Evolutionary conservation across 2,888 invertebrate species (phyloP).

Genomic region (Drosophila monieri): DNA sequence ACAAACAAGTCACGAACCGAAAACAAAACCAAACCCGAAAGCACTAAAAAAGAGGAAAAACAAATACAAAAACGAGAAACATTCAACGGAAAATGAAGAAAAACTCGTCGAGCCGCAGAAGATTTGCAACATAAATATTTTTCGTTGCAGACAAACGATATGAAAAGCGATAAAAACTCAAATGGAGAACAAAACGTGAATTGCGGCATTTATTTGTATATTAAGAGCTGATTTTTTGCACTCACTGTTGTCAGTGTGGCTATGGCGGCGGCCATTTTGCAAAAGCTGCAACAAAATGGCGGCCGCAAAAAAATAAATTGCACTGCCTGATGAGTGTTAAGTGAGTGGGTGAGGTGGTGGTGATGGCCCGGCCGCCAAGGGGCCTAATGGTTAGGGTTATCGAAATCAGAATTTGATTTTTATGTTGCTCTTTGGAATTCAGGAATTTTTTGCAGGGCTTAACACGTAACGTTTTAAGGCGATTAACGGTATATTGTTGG

Average conservation of each 20-base stretch:
- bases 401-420: background rate
- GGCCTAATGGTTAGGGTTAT: background rate
- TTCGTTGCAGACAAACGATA: conserved; percentile 51
- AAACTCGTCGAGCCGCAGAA: conserved; percentile 65
- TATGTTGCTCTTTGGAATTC: background rate
- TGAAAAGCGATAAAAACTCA: conserved; percentile 23
- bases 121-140: conserved; percentile 78
- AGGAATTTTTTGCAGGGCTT: background rate
- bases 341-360: conserved; percentile 28
- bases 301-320: conserved; percentile 67
- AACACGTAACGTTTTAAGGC: background rate
- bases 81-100: conserved; percentile 29
- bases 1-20: conserved; percentile 73
- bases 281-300: conserved; percentile 71
- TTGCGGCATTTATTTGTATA: conserved; percentile 73
- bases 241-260: conserved; percentile 8
- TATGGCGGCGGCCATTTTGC: conserved; percentile 61
- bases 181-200: conserved; percentile 50
- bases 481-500: background rate
- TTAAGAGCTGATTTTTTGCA: conserved; percentile 69
- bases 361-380: background rate
- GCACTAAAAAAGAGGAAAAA: conserved; percentile 8
- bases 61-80: conserved; percentile 12
- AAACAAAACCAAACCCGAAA: conserved; percentile 31
- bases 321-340: conserved; percentile 66